Evolutionary conservation across 2,113 vertebrate genomes (phyloP).

Genomic region (Gopherus flavomarginatus): DNA sequence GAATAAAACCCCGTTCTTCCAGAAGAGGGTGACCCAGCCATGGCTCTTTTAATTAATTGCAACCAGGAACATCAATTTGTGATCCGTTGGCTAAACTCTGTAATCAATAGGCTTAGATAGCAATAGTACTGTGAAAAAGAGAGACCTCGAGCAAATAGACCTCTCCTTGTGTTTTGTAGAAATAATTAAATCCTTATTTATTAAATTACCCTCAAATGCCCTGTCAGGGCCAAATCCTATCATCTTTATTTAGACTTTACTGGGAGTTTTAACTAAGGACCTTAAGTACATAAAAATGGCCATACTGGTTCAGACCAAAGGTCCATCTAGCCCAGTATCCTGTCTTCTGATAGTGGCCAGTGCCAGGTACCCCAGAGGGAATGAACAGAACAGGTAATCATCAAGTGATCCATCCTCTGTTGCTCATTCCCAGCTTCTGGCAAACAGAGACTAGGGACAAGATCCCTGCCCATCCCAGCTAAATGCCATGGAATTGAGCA

Average conservation of each 20-base stretch:
- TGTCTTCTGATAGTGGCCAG: too few species aligned
- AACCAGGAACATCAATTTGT: background rate
- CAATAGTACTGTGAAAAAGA: fast-evolving
- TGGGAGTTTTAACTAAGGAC: background rate
- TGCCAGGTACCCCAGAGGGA: too few species aligned
- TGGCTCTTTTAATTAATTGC: constrained; percentile 39
- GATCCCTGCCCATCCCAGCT: too few species aligned
- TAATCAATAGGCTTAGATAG: background rate
- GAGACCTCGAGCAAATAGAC: constrained; percentile 32
- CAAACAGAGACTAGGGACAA: too few species aligned
- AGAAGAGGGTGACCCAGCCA: constrained; percentile 23
- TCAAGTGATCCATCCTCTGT: too few species aligned
- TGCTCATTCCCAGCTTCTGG: too few species aligned
- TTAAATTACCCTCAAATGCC: background rate
- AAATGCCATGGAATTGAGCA: background rate
- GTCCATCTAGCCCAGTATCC: too few species aligned
- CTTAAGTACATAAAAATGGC: too few species aligned
- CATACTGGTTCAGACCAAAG: too few species aligned
- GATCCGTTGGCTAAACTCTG: constrained; percentile 7
- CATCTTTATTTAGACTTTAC: background rate
- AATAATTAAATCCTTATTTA: constrained; percentile 6
- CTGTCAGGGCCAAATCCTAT: background rate
- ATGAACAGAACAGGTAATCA: too few species aligned
- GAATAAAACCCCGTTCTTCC: constrained; percentile 38
- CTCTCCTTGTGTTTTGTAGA: background rate